These are phyloP conservation scores for Rhopalosiphum maidis DNA, from an alignment of 1,140 invertebrate species.

Conservation along the genomic window DNA sequence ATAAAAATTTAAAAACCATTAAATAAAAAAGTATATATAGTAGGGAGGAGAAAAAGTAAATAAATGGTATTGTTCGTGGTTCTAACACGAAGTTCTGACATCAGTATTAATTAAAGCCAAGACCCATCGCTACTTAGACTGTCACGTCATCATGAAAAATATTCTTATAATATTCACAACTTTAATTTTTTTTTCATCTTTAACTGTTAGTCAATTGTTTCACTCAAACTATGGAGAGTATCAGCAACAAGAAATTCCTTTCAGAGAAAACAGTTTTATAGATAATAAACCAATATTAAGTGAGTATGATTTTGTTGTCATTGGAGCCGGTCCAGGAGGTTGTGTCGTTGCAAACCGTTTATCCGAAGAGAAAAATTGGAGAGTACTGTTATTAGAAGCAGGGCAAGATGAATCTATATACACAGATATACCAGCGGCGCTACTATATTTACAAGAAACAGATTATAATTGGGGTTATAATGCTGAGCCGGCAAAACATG, in stretches of 20 bases:
- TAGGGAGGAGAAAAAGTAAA: not conserved
- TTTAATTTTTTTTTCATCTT: conserved; percentile 13
- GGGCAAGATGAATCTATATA: conserved; percentile 74
- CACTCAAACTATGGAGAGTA: conserved; percentile 57
- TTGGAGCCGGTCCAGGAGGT: conserved; percentile 69
- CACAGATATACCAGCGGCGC: conserved; percentile 71
- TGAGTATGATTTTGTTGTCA: conserved; percentile 61
- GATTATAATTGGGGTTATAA: conserved; percentile 74
- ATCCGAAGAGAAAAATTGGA: conserved; percentile 64
- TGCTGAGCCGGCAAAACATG: conserved; percentile 67
- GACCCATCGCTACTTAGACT: no score
- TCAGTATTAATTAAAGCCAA: not conserved
- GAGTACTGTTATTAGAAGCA: conserved; percentile 68
- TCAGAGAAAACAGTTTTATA: conserved; percentile 59
- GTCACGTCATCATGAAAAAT: not conserved
- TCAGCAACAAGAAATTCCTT: conserved; percentile 59
- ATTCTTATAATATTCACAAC: not conserved
- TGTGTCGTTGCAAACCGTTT: conserved; percentile 69
- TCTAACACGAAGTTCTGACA: not conserved
- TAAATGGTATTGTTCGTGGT: not conserved
- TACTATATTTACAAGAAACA: conserved; percentile 67
- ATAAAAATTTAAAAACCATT: no score
- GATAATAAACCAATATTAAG: conserved; percentile 59
- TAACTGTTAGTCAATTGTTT: not conserved
- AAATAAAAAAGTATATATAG: no score